phyloP scores from a whole-genome alignment of 1,140 invertebrate species.

The Phocides pigmalion region DNA sequence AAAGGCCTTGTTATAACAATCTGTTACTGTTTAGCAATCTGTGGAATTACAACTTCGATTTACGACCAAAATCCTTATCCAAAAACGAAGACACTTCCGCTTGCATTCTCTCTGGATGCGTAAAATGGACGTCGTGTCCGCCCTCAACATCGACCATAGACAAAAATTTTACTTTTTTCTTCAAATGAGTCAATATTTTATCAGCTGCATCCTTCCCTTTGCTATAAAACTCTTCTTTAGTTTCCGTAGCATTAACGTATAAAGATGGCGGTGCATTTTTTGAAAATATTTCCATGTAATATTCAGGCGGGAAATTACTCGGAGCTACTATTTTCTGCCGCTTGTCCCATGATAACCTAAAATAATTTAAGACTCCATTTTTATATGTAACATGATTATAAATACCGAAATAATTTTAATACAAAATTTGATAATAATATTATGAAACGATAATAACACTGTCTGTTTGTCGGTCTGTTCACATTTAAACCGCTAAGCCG shows the following conservation, averaged over 20 bases:
- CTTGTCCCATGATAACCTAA: constrained; percentile 60
- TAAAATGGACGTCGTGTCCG: constrained; percentile 44
- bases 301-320: constrained; percentile 40
- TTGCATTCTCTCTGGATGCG: constrained; percentile 34
- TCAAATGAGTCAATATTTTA: constrained; percentile 34
- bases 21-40: too few species aligned
- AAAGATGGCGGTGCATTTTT: constrained; percentile 45
- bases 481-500: too few species aligned
- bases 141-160: constrained; percentile 38
- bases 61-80: constrained; percentile 8
- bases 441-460: too few species aligned
- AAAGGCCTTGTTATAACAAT: too few species aligned
- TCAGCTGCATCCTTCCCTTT: constrained; percentile 29
- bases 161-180: constrained; percentile 38
- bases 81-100: constrained; percentile 27
- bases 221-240: not conserved
- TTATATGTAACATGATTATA: too few species aligned
- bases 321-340: constrained; percentile 43
- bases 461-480: too few species aligned
- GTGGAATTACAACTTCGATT: constrained; percentile 30
- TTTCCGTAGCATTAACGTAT: constrained; percentile 40
- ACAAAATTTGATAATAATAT: too few species aligned
- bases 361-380: constrained; percentile 25
- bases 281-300: constrained; percentile 47
- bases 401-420: too few species aligned